Conservation (phyloP, 2,113 vertebrate genomes). For the Danionella cerebrum region DNA sequence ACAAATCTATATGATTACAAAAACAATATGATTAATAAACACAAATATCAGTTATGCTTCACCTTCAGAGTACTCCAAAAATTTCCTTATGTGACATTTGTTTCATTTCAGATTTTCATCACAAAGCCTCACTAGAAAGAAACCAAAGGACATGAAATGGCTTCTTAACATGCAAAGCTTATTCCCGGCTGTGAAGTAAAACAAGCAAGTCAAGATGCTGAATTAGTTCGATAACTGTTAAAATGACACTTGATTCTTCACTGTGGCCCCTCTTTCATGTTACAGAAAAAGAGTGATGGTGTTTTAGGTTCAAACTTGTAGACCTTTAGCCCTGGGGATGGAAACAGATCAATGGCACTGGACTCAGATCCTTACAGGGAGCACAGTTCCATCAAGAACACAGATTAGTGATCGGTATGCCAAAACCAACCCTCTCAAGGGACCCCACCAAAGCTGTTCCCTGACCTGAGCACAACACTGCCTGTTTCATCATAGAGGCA, state of each 20-base stretch:
- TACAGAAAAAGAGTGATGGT: conserved; percentile 1
- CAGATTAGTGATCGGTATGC: conserved; percentile 31
- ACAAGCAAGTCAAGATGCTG: not conserved
- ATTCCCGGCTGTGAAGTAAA: not conserved
- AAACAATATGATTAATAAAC: no score
- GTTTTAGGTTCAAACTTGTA: not conserved
- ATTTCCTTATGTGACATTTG: no score
- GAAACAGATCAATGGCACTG: conserved; percentile 34
- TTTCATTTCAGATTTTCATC: no score
- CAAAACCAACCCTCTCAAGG: conserved; percentile 36
- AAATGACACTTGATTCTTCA: conserved; percentile 18
- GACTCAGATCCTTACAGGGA: conserved; percentile 33
- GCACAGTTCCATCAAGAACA: conserved; percentile 12
- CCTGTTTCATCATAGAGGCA: conserved; percentile 14
- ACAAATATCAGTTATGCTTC: no score
- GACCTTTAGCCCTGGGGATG: conserved; percentile 28
- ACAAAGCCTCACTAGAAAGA: not conserved
- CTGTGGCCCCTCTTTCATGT: conserved; percentile 6
- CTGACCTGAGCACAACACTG: conserved; percentile 11
- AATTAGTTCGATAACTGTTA: conserved; percentile 7
- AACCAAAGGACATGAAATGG: not conserved
- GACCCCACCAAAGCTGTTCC: conserved; percentile 34
- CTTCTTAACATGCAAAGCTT: not conserved
- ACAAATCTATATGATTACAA: no score
- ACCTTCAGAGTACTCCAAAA: no score